These are phyloP conservation scores for Lanistes nyassanus DNA, from an alignment of 1,140 invertebrate genomes.

Conservation along the genomic window DNA sequence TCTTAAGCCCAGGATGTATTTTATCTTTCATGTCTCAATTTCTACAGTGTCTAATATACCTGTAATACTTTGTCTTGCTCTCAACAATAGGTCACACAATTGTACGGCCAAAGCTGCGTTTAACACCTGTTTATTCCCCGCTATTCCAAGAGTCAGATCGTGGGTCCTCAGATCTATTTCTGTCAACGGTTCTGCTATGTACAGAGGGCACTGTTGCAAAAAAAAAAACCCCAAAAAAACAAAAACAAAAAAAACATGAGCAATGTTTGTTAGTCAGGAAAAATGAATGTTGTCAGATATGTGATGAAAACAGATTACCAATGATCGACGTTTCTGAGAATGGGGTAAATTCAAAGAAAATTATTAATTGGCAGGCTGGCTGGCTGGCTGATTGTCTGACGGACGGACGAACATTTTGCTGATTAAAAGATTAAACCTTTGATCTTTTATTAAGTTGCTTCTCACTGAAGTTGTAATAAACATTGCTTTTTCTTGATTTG, in stretches of 20 bases:
- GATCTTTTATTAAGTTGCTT: no score
- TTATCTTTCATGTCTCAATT: no score
- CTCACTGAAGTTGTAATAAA: no score
- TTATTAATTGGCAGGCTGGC: background rate
- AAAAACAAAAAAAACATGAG: background rate
- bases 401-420: no score
- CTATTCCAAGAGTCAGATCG: constrained; percentile 63
- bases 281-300: background rate
- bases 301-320: background rate
- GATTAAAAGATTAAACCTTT: no score
- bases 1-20: no score
- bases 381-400: background rate
- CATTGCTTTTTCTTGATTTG: no score
- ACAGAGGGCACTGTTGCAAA: constrained; percentile 73
- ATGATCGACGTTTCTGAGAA: background rate
- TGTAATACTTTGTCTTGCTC: no score
- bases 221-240: constrained; percentile 2
- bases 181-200: constrained; percentile 72
- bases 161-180: constrained; percentile 69
- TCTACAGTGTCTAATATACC: no score
- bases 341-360: background rate
- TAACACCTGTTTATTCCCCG: constrained; percentile 71
- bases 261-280: background rate
- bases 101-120: constrained; percentile 90
- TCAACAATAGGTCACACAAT: constrained; percentile 76